Base-by-base conservation (phyloP, 2,888 invertebrate genomes). In the Hylaea fasciaria region DNA sequence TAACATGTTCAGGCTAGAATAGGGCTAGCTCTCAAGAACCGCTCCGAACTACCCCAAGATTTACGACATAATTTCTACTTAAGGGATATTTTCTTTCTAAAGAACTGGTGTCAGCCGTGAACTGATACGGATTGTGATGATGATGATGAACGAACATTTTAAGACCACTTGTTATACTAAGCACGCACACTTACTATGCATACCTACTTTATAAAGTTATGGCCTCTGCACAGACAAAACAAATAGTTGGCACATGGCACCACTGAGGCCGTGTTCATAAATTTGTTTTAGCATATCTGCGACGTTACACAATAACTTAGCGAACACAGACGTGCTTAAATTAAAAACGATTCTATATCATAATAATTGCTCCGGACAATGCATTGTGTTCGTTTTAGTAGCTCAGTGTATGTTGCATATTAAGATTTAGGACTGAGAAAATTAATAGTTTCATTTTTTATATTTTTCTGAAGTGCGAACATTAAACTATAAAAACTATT, bases 201-300 rank as follows among this genome's bases (percentile, higher is more conserved):
- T 3, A 10, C 12, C 11, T n/a, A 1, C 11, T 37, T 32, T 9
- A 32, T 32, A 10, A 32, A 2, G 3, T 32, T 8, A 32, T 32
- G 32, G n/a, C 37, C 37, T 12, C 1, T 10, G n/a, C 37, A 37
- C n/a, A 37, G 3, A 10, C 11, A 37, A 1, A n/a, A n/a, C 32
- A 51, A 57, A 57, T 58, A 50, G 62, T 64, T 55, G 49, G 61
- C 61, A 55, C 61, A 39, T 64, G 39, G 52, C 50, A 48, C 52
- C 32, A 46, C 51, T 46, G 40, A 44, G 45, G 32, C 55, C 37
- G 52, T 32, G 46, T 55, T 61, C 62, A 55, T 63, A 60, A 22
- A 66, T 58, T 65, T 65, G 62, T 62, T 56, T 58, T 37, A 61
- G 55, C 55, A 53, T 64, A 62, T 60, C 47, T 64, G 47, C 29